phyloP scores from a whole-genome alignment of 2,888 invertebrate genomes.

The Nasonovia ribisnigri region DNA sequence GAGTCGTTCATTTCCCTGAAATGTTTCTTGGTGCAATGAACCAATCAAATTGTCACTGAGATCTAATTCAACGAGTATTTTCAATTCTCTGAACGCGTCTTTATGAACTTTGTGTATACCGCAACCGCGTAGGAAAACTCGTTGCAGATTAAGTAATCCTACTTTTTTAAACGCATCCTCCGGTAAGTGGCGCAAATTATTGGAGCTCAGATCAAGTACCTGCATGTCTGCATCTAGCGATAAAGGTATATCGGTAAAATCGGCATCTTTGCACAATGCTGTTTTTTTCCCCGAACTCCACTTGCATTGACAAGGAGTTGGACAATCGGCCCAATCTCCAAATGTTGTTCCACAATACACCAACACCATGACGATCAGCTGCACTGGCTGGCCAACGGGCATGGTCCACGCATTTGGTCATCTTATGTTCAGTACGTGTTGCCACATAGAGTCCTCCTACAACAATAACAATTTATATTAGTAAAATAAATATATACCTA shows the following conservation, averaged over 20 bases:
- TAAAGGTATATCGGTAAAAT: conserved; percentile 82
- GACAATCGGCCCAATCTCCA: conserved; percentile 90
- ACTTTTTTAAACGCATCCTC: conserved; percentile 84
- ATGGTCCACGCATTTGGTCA: conserved; percentile 63
- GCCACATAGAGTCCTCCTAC: conserved; percentile 51
- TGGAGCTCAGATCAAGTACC: conserved; percentile 86
- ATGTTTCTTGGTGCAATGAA: conserved; percentile 82
- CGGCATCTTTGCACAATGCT: conserved; percentile 85
- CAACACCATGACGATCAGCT: conserved; percentile 65
- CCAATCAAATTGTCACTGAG: conserved; percentile 85
- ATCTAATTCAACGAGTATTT: conserved; percentile 88
- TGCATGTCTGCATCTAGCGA: conserved; percentile 83
- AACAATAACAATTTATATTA: background rate
- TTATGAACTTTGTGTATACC: conserved; percentile 82
- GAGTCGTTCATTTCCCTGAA: conserved; percentile 86
- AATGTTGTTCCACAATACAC: conserved; percentile 68
- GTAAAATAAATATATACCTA: background rate
- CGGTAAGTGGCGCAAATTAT: conserved; percentile 81
- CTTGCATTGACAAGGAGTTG: conserved; percentile 88
- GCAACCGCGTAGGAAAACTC: conserved; percentile 83
- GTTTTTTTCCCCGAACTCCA: conserved; percentile 94
- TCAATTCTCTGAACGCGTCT: conserved; percentile 88
- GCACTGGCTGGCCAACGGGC: conserved; percentile 54
- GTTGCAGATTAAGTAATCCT: conserved; percentile 86
- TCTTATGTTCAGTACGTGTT: conserved; percentile 47